Conservation (phyloP, 37 sponge, comb jelly and placozoan species). For the Spongia lamella region DNA sequence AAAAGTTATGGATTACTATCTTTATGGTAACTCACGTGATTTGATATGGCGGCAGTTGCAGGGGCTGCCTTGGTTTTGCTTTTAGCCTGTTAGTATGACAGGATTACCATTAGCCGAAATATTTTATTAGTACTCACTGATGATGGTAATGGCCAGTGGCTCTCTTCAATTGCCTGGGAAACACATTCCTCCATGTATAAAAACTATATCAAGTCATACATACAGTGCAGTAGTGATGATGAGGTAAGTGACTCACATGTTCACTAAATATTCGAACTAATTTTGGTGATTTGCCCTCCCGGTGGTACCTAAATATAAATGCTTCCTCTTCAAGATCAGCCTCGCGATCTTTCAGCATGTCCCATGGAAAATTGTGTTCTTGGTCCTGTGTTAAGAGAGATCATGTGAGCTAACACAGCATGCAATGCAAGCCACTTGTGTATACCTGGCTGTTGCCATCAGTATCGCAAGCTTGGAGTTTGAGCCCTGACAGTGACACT, state of each 20-base stretch:
- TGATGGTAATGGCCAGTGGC: too few relatives aligned
- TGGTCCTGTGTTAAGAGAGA: constrained; percentile 32
- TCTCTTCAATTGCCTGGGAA: too few relatives aligned
- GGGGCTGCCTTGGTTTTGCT: too few relatives aligned
- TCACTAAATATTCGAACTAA: constrained; percentile 72
- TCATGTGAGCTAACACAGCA: neutral
- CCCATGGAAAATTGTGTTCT: constrained; percentile 79
- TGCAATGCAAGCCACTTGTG: neutral
- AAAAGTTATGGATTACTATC: too few relatives aligned
- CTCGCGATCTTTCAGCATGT: constrained; percentile 57
- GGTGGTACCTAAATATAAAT: constrained; percentile 67
- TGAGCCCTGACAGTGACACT: constrained; percentile 36
- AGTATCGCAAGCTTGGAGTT: constrained; percentile 67
- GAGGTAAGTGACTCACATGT: constrained; percentile 46
- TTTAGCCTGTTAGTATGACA: too few relatives aligned
- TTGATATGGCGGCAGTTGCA: too few relatives aligned
- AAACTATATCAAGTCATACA: constrained; percentile 39
- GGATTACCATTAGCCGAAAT: too few relatives aligned
- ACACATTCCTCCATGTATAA: constrained; percentile 81
- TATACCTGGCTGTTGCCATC: constrained; percentile 70
- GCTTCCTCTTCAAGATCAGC: constrained; percentile 80
- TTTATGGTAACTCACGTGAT: too few relatives aligned
- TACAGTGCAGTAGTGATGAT: too few relatives aligned
- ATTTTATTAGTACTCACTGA: too few relatives aligned
- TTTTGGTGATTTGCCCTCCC: constrained; percentile 63